phyloP scores from a whole-genome alignment of 2,888 invertebrate species.

The Laothoe populi region DNA sequence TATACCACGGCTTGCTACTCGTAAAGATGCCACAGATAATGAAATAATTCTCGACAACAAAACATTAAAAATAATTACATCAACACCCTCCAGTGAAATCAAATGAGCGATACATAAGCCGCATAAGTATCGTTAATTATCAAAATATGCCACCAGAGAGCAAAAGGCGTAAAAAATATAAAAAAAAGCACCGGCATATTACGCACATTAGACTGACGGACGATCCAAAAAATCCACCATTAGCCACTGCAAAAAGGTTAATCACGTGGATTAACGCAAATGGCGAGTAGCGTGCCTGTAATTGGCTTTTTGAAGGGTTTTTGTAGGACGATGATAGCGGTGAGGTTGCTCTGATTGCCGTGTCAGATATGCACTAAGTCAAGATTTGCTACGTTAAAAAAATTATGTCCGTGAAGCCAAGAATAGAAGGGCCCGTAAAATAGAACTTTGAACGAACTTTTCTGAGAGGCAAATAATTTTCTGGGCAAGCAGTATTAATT shows the following conservation, averaged over 20 bases:
- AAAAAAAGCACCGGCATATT: slow-evolving; percentile 28
- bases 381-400: too few relatives aligned
- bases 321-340: not conserved
- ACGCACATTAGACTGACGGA: slow-evolving; percentile 47
- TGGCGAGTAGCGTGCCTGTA: slow-evolving; percentile 60
- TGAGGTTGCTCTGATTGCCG: not conserved
- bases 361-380: not conserved
- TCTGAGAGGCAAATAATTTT: too few relatives aligned
- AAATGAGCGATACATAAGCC: slow-evolving; percentile 6
- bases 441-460: too few relatives aligned
- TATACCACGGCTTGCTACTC: too few relatives aligned
- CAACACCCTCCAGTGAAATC: not conserved
- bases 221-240: slow-evolving; percentile 51
- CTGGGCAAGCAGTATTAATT: too few relatives aligned
- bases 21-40: not conserved
- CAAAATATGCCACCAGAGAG: slow-evolving; percentile 38
- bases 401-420: too few relatives aligned
- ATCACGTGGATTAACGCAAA: slow-evolving; percentile 64
- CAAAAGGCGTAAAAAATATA: slow-evolving; percentile 42
- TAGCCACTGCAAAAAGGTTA: slow-evolving; percentile 64
- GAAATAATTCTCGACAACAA: not conserved
- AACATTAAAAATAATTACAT: not conserved
- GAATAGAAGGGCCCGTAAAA: too few relatives aligned
- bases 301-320: slow-evolving; percentile 51
- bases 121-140: slow-evolving; percentile 10